These are phyloP conservation scores for Mesorhabditis spiculigera DNA, from an alignment of 2,888 invertebrate species.

Conservation along the genomic window DNA sequence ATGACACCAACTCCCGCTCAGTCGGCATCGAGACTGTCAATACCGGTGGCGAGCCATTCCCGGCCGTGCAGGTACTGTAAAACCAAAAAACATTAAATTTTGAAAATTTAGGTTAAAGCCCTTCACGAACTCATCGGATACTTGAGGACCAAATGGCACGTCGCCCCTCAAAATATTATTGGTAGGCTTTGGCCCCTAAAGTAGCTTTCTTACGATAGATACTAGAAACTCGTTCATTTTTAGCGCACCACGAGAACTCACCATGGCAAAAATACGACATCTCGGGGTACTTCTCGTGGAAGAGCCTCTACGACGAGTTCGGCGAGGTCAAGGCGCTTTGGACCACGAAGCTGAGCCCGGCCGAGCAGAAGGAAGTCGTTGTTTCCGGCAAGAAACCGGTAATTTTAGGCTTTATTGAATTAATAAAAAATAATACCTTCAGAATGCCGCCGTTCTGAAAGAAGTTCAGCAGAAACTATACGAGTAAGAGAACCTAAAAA, in stretches of 20 bases:
- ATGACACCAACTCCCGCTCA: background rate
- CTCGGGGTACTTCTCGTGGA: background rate
- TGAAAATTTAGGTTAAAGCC: slow-evolving; percentile 1
- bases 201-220: background rate
- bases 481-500: background rate
- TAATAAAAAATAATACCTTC: background rate
- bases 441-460: background rate
- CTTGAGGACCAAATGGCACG: slow-evolving; percentile 2
- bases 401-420: background rate
- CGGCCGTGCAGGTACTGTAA: background rate
- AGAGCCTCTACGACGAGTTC: background rate
- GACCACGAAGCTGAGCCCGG: background rate
- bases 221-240: background rate
- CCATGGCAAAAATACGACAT: slow-evolving; percentile 6
- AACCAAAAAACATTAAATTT: background rate
- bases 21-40: background rate
- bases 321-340: background rate
- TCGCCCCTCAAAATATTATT: background rate
- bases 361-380: background rate
- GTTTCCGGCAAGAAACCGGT: background rate
- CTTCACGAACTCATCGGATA: background rate
- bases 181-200: background rate
- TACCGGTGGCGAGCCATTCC: background rate
- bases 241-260: slow-evolving; percentile 4
- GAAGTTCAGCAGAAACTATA: background rate